These are phyloP conservation scores for Hedya salicella DNA, from an alignment of 2,888 invertebrate genomes.

Conservation along the genomic window DNA sequence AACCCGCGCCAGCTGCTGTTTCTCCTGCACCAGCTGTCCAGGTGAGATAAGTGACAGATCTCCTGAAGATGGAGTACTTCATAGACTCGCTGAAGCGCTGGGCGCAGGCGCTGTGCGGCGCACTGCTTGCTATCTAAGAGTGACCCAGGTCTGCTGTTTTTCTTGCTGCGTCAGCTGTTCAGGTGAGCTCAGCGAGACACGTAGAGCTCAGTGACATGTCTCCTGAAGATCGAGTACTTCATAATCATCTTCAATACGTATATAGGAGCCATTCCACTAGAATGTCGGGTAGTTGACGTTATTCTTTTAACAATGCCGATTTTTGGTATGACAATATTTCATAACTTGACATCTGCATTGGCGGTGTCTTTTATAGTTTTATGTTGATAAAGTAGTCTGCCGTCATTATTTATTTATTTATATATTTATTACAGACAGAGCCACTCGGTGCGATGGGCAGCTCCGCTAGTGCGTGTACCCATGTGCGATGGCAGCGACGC, in stretches of 20 bases:
- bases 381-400: no score
- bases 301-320: no score
- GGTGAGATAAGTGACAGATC: constrained; percentile 49
- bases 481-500: constrained; percentile 60
- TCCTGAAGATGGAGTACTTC: not conserved
- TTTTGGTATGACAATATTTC: no score
- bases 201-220: no score
- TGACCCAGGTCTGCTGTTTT: constrained; percentile 67
- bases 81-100: constrained; percentile 59
- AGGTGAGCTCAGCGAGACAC: no score
- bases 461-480: constrained; percentile 56
- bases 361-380: no score
- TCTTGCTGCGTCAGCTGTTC: constrained; percentile 61
- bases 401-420: not conserved
- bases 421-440: constrained; percentile 62
- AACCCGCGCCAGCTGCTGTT: constrained; percentile 68
- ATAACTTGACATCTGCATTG: no score
- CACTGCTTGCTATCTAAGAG: constrained; percentile 63
- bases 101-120: constrained; percentile 63
- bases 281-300: no score
- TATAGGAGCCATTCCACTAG: no score
- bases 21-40: constrained; percentile 71
- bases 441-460: constrained; percentile 74
- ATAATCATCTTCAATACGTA: no score
- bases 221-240: no score